These are phyloP conservation scores for Epinephelus coioides DNA, from an alignment of 2,797 vertebrate species.

Conservation along the genomic window DNA sequence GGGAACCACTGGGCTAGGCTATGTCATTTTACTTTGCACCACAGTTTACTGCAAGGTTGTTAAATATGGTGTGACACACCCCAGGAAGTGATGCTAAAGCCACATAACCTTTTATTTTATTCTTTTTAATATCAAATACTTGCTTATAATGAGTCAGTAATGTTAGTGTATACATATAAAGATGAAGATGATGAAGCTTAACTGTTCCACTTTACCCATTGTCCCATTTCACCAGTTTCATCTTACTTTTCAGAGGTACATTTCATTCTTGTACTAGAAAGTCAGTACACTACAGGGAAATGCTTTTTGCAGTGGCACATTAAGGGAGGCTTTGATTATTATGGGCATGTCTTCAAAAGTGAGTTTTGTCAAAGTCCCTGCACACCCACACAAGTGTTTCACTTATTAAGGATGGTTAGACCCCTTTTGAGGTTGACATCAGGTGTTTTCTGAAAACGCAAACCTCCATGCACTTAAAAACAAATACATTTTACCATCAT, in stretches of 20 bases:
- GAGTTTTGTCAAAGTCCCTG: neutral
- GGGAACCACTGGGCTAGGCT: too few species aligned
- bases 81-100: too few species aligned
- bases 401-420: conserved; percentile 16
- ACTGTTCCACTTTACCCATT: too few species aligned
- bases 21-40: too few species aligned
- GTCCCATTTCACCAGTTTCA: too few species aligned
- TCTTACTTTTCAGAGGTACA: neutral
- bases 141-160: too few species aligned
- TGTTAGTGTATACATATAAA: too few species aligned
- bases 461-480: conserved; percentile 2
- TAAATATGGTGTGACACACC: too few species aligned
- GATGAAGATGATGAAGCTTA: too few species aligned
- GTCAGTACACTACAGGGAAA: neutral
- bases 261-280: neutral
- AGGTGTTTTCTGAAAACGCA: neutral
- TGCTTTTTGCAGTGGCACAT: neutral
- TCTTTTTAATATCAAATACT: too few species aligned
- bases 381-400: conserved; percentile 11
- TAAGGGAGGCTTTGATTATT: conserved; percentile 10
- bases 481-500: neutral
- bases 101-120: too few species aligned
- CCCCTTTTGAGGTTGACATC: neutral
- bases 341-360: neutral
- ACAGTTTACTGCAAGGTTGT: too few species aligned